Evolutionary conservation across 2,113 vertebrate genomes (phyloP), one percentile per base, ranked within the genome.

Genomic region (Salvelinus namaycush): DNA sequence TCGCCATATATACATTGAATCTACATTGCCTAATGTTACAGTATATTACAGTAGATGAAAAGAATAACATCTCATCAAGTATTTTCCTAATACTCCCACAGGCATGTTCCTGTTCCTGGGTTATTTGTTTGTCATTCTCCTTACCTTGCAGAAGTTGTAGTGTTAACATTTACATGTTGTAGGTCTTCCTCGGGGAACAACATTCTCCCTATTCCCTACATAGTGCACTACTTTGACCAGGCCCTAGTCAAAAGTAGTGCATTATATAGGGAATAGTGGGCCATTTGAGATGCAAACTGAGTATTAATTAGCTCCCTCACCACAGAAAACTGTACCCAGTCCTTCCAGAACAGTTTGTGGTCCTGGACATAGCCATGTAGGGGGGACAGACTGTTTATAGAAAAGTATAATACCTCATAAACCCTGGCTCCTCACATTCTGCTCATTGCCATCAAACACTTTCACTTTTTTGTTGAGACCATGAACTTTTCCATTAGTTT

Each of bases 361-460:
- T 83, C 83, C 74, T 64, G 80, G 60, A 70, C 85, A 75, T 74
- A 85, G 72, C 76, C 72, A 76, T 77, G 77, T 75, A 82, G 78
- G 74, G 79, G 9, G 71, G 69, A 78, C 62, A 74, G 22, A 79
- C 77, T 91, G 84, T 82, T 69, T 68, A 87, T 83, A 85, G 89
- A 85, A 88, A 83, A 81, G 83, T 57, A 85, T 80, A 82, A 76
- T 76, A 83, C 59, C 68, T 31, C 75, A 68, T 85, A 80, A 91
- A 88, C 79, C 3, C 49, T 20, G 48, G 18, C 79, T 87, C 34
- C 31, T 65, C 80, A 68, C 74, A 29, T 49, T 75, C 39, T 14
- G 27, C 39, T 44, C 39, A 44, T 44, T 44, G 39, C 16, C 39
- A 39, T 39, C 29, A 39, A 68, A 68, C 67, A 18, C 51, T 27